Evolutionary conservation across 2,113 vertebrate species (phyloP), one percentile per base, ranked within the genome.

Genomic region (Clarias gariepinus): DNA sequence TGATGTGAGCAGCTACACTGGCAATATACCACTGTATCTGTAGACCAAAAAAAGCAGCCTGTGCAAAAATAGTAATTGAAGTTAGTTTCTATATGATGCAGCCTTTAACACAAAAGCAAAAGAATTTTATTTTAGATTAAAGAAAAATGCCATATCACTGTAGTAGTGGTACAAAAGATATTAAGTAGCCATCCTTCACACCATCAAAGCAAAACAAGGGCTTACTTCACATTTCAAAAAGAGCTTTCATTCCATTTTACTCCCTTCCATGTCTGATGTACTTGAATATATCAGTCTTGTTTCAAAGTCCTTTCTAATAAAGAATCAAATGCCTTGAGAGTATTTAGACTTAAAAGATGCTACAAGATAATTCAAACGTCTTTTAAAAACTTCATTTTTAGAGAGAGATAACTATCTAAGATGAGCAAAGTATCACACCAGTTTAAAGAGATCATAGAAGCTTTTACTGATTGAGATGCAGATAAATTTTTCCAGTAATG

Each of bases 161-260:
- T 55, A 87, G 58, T 33, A 77, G 81, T 66, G 47, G 60, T 52
- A 78, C 30, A 83, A 66, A 64, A 66, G 28, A 82, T 28, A 55
- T 71, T 82, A 80, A 87, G 81, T 78, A 77, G 60, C 30, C 71
- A 77, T 83, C 71, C 86, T 87, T 83, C 71, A 76, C 81, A 78
- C 71, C 61, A 78, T 83, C 86, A 87, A 87, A 87, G 86, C 61
- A 64, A 83, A 66, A 64, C 86, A 83, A 87, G 86, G 47, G 81
- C 81, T 87, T 87, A 83, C 86, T 87, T 63, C 58, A 87, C 60
- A 83, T 83, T 87, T 83, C 61, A 83, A 87, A 83, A 77, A 80
- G n/a, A 82, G 58, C 86, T 77, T 87, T 87, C 66, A 87, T 87
- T 83, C 28, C 28, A 53, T 52, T 87, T 87, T 52, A 64, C 30